Base-by-base conservation (phyloP, 2,113 vertebrate species). In the Mastomys natalensis region DNA sequence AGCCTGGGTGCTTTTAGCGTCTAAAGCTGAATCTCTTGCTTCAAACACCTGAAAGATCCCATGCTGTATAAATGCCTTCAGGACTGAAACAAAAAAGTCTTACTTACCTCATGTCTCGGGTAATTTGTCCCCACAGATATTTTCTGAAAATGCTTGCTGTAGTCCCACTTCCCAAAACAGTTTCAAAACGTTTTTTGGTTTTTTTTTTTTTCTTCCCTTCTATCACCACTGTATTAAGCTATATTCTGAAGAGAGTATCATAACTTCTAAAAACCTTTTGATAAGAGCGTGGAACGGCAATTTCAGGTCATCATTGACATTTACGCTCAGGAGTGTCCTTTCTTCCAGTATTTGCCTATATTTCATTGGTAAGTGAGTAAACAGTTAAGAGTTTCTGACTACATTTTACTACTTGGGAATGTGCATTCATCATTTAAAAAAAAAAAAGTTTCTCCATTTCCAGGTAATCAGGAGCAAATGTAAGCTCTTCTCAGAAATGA, bases 381-480 rank as follows among this genome's bases (percentile, higher is more conserved):
- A 90, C 34, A 81, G 76, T 95, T 31, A 94, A 58, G 19, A 7
- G 29, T 37, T 37, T 0, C 0, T 64, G 24, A 53, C 55, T 92
- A 53, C 82, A 87, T 72, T 90, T 89, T 89, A 72, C 24, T 89
- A 6, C 3, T 90, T 45, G 86, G 48, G 1, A 51, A 72, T 21
- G 68, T 53, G 53, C 9, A 87, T 34, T 92, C 88, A 92, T 91
- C 76, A 89, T 29, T 9, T 15, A 15, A 68, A 68, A 37, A 68
- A 66, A 55, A 45, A 93, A 62, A 31, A 55, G 9, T 88, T 95
- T 81, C 37, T 86, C 34, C 37, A 82, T 95, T 92, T 96, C 85
- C 76, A 91, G 34, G 4, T 89, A 96, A 94, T 96, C 51, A 84
- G 51, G 37, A 85, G 92, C 70, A 96, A 94, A 90, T 26, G 58